These are phyloP conservation scores for Empis stercorea DNA, from an alignment of 2,888 invertebrate species.

Conservation along the genomic window DNA sequence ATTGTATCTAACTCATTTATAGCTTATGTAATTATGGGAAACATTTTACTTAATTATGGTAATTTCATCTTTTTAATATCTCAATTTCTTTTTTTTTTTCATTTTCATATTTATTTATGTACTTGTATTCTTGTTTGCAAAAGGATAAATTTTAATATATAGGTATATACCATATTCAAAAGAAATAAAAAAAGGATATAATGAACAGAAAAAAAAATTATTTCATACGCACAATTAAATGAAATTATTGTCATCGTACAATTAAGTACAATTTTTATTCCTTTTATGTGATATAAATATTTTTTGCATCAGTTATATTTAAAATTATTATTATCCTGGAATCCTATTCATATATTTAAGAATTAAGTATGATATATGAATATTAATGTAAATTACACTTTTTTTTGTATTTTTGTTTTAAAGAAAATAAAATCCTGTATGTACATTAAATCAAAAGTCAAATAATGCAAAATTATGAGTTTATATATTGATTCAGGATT, in stretches of 20 bases:
- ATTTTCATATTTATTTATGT: no score
- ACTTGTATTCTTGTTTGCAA: no score
- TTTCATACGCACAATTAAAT: slow-evolving; percentile 5
- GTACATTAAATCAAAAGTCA: no score
- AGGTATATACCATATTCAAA: background rate
- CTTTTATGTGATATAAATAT: background rate
- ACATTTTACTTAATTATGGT: slow-evolving; percentile 10
- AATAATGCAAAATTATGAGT: no score
- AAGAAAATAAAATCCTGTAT: no score
- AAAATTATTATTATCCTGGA: no score
- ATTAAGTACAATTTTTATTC: background rate
- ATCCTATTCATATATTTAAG: no score
- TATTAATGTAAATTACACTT: no score
- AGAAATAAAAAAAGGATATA: background rate
- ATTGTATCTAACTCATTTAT: background rate
- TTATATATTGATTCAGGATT: no score
- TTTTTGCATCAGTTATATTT: background rate
- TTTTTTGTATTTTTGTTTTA: no score
- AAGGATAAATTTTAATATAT: background rate
- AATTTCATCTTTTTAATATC: slow-evolving; percentile 5
- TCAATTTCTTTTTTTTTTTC: slow-evolving; percentile 5
- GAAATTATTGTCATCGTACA: slow-evolving; percentile 4
- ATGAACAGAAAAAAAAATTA: slow-evolving; percentile 1
- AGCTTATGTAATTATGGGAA: slow-evolving; percentile 7
- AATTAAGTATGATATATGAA: no score